phyloP scores from a whole-genome alignment of 2,113 vertebrate species.

The Sterna hirundo region DNA sequence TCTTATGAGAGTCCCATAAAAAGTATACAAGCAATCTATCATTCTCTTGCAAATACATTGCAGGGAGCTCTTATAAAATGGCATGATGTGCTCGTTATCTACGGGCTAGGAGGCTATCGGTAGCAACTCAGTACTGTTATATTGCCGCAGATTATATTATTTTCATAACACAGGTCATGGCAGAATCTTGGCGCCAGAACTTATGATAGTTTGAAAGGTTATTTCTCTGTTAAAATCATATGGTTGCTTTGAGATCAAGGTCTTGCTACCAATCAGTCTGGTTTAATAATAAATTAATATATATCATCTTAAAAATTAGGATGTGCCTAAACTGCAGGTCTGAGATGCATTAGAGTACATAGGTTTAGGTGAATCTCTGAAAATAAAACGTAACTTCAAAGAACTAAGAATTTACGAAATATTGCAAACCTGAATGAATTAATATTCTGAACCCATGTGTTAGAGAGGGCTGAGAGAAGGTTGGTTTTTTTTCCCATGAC shows the following conservation, averaged over 20 bases:
- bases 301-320: not conserved
- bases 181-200: slow-evolving; percentile 17
- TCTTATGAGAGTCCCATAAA: slow-evolving; percentile 39
- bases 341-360: not conserved
- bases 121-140: not conserved
- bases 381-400: not conserved
- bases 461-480: not conserved
- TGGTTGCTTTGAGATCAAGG: not conserved
- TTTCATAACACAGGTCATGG: slow-evolving; percentile 38
- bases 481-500: fast-evolving
- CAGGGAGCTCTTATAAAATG: slow-evolving; percentile 23
- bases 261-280: not conserved
- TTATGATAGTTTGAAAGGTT: not conserved
- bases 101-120: not conserved
- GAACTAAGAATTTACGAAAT: not conserved
- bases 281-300: not conserved
- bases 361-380: not conserved
- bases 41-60: slow-evolving; percentile 13
- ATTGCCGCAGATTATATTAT: slow-evolving; percentile 27
- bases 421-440: not conserved
- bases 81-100: not conserved
- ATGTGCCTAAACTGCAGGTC: not conserved
- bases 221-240: not conserved
- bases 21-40: slow-evolving; percentile 10
- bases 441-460: not conserved